Base-by-base conservation (phyloP, 2,888 invertebrate genomes). In the Eupithecia insigniata region DNA sequence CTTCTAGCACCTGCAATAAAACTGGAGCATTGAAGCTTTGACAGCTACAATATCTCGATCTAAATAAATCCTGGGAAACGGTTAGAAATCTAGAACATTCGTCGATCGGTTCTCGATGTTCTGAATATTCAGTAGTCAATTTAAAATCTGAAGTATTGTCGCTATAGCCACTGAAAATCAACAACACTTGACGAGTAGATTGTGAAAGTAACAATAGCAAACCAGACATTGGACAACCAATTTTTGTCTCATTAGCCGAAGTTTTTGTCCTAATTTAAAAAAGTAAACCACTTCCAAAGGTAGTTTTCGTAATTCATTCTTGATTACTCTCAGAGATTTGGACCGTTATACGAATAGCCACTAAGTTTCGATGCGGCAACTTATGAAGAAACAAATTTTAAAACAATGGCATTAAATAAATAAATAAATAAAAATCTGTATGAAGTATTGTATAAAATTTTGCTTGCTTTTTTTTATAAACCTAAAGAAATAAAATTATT, bases 221-320 rank as follows among this genome's bases (percentile, higher is more conserved):
- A 74, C 61, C 67, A 70, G 73, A 75, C 75, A 79, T 78, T 77
- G 75, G 76, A 74, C 66, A 72, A 69, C 74, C 71, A 73, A 75
- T 74, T 79, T 76, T 69, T 76, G 79, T 73, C 70, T 80, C 76
- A 83, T 83, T 81, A 78, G 76, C 72, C 67, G 68, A 71, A 58
- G 76, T 85, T 85, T 86, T 81, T 83, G 81, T 81, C 69, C 70
- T 75, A 79, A 81, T 79, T 78, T 77, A 71, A 76, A 80, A 61
- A 77, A 81, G 79, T 80, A 76, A 76, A 72, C 78, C 76, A 76
- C 76, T 78, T 77, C 75, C 76, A 73, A 73, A 76, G 71, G 71
- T 74, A 67, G 74, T 77, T 80, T 79, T 79, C 84, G 80, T 87
- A 85, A 87, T 83, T 80, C 81, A 82, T 86, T 83, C 82, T 84